Evolutionary conservation across 1,140 invertebrate genomes (phyloP).

Genomic region (Hyles vespertilio): DNA sequence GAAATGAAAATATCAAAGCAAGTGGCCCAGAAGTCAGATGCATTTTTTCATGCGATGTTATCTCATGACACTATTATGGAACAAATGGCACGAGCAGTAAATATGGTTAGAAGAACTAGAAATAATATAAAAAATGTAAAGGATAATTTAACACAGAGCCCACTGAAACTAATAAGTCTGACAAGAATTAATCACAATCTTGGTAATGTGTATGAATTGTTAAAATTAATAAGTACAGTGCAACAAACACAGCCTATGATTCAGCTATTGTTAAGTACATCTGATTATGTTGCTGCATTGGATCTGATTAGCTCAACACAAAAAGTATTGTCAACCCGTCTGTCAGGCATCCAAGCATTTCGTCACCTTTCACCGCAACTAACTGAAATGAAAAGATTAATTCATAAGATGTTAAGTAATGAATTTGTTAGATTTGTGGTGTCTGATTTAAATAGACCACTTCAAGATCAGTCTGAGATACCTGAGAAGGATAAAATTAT

Average conservation of each 20-base stretch:
- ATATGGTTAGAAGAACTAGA: conserved; percentile 85
- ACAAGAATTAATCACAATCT: conserved; percentile 80
- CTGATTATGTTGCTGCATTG: conserved; percentile 97
- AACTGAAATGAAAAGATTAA: conserved; percentile 96
- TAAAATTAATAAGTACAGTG: conserved; percentile 95
- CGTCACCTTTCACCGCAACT: conserved; percentile 96
- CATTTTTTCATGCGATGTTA: conserved; percentile 98
- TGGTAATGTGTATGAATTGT: conserved; percentile 81
- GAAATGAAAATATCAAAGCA: conserved; percentile 97
- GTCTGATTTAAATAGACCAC: conserved; percentile 92
- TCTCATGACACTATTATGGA: conserved; percentile 96
- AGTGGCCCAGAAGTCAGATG: conserved; percentile 96
- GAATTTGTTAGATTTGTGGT: conserved; percentile 96
- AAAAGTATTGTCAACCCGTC: conserved; percentile 92
- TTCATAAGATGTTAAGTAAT: conserved; percentile 97
- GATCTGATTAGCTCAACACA: conserved; percentile 98
- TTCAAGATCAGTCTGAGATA: conserved; percentile 79
- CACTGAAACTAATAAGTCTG: conserved; percentile 85
- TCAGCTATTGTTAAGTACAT: conserved; percentile 94
- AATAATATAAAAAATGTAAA: conserved; percentile 84
- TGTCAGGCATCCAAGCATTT: conserved; percentile 95
- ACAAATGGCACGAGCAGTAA: conserved; percentile 89
- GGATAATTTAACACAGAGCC: conserved; percentile 85
- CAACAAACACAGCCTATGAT: conserved; percentile 98
- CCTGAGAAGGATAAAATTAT: conserved; percentile 89